These are phyloP conservation scores for Sphenodon punctatus DNA, from an alignment of 2,797 vertebrate genomes.

Conservation along the genomic window DNA sequence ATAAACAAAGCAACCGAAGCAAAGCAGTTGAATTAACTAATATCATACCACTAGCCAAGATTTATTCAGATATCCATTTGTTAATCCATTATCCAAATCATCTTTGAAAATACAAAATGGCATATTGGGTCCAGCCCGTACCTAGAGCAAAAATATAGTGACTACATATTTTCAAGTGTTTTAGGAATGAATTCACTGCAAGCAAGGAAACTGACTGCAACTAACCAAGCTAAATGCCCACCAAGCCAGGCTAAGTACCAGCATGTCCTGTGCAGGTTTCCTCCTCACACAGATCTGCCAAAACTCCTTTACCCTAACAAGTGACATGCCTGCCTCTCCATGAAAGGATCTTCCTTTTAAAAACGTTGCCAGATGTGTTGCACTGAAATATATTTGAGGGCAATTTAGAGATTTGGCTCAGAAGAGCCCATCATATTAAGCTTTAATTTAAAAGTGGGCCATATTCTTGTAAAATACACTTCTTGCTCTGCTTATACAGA, in stretches of 20 bases:
- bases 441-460: background rate
- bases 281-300: background rate
- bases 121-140: no score
- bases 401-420: background rate
- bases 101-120: no score
- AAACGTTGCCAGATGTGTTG: background rate
- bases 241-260: background rate
- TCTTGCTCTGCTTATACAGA: background rate
- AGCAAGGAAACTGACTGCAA: rapidly evolving
- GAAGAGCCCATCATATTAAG: background rate
- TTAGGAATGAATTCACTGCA: no score
- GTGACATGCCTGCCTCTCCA: background rate
- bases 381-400: rapidly evolving
- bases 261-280: background rate
- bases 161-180: no score
- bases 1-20: no score
- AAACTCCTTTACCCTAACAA: background rate
- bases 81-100: no score
- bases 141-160: no score
- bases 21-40: no score
- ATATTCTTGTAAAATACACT: background rate
- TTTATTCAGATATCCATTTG: no score
- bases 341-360: background rate
- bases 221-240: background rate
- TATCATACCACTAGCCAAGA: no score